A percentile compares a stretch with the other conserved stretches of the same genome.
These are phyloP conservation scores for Macrostomum lignano DNA, from an alignment of 1,140 invertebrate species.

Conservation along the genomic window DNA sequence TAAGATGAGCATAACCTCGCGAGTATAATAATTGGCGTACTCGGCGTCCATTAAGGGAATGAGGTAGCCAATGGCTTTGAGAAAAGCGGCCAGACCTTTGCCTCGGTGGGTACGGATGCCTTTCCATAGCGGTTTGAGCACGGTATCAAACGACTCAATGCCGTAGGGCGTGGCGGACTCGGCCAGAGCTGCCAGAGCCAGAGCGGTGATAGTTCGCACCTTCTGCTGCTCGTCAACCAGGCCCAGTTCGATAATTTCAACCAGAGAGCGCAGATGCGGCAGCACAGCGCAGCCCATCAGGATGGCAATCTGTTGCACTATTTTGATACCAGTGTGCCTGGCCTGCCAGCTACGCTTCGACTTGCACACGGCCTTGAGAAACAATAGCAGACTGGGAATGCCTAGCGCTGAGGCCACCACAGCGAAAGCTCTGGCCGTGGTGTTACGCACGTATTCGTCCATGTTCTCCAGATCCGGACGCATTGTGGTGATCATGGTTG, in stretches of 20 bases:
- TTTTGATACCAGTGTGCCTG: conserved; percentile 90
- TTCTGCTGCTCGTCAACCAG: conserved; percentile 44
- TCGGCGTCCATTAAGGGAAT: conserved; percentile 99
- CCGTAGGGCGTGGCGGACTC: conserved; percentile 96
- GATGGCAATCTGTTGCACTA: conserved; percentile 97
- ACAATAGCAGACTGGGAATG: conserved; percentile 82
- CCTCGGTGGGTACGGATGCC: conserved; percentile 89
- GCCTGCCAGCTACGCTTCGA: conserved; percentile 99
- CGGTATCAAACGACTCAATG: conserved; percentile 96
- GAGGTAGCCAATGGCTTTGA: conserved; percentile 94
- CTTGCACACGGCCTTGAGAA: conserved; percentile 91
- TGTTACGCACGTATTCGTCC: conserved; percentile 96
- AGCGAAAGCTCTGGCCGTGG: conserved; percentile 88
- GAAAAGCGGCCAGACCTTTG: conserved; percentile 86
- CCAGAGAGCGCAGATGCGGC: conserved; percentile 79
- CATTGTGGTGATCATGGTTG: conserved; percentile 99
- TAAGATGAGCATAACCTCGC: conserved; percentile 96
- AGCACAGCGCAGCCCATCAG: conserved; percentile 97
- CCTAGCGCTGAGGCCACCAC: conserved; percentile 92
- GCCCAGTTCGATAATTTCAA: conserved; percentile 95
- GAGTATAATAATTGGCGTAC: conserved; percentile 95
- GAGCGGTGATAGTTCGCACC: conserved; percentile 74
- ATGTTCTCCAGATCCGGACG: conserved; percentile 98
- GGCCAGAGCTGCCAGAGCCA: conserved; percentile 71
- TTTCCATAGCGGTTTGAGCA: conserved; percentile 93